Evolutionary conservation across 1,140 invertebrate genomes (phyloP).

Genomic region (Zaprionus ornatus): DNA sequence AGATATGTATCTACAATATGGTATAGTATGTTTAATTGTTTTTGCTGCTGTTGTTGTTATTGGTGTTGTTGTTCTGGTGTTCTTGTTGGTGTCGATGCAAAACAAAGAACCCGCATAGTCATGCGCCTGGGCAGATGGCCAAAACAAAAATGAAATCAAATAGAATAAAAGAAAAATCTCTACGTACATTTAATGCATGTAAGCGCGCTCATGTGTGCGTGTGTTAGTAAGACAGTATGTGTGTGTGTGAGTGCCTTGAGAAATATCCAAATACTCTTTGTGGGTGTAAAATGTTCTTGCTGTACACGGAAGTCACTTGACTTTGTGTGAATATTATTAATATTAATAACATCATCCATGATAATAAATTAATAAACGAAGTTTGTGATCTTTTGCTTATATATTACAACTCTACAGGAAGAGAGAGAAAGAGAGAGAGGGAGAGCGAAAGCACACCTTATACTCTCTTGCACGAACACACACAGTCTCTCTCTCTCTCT

Average conservation of each 20-base stretch:
- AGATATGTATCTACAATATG: slow-evolving; percentile 37
- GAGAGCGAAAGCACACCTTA: background rate
- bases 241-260: slow-evolving; percentile 1
- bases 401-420: slow-evolving; percentile 1
- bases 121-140: slow-evolving; percentile 75
- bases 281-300: slow-evolving; percentile 32
- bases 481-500: background rate
- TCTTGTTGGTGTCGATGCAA: slow-evolving; percentile 42
- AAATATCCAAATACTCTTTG: slow-evolving; percentile 28
- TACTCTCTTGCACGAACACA: background rate
- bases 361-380: slow-evolving; percentile 26
- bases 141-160: slow-evolving; percentile 45
- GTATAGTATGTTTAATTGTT: background rate
- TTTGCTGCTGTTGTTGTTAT: slow-evolving; percentile 7
- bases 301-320: slow-evolving; percentile 44
- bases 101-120: slow-evolving; percentile 76
- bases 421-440: background rate
- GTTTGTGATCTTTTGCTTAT: background rate
- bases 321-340: slow-evolving; percentile 35
- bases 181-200: slow-evolving; percentile 22
- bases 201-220: slow-evolving; percentile 5
- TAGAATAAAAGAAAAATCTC: slow-evolving; percentile 26
- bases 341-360: slow-evolving; percentile 21
- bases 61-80: slow-evolving; percentile 15
- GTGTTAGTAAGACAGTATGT: slow-evolving; percentile 9